Conservation (phyloP, 2,888 invertebrate genomes). For the Diloba caeruleocephala region DNA sequence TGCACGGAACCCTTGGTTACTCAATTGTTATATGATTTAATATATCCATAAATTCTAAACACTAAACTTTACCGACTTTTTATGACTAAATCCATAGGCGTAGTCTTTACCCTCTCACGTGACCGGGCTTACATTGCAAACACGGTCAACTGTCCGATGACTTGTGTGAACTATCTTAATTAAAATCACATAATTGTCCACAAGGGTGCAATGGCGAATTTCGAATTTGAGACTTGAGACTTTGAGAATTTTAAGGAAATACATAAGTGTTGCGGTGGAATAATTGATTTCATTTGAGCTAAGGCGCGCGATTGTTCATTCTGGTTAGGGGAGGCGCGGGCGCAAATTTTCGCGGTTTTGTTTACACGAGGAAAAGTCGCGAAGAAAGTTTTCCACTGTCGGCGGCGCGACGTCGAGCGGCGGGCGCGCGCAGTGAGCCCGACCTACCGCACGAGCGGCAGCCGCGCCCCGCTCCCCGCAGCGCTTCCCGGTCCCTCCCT, state of each 20-base stretch:
- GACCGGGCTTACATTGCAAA: slow-evolving; percentile 76
- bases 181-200: slow-evolving; percentile 68
- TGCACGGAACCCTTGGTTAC: background rate
- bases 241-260: slow-evolving; percentile 40
- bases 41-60: slow-evolving; percentile 53
- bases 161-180: slow-evolving; percentile 49
- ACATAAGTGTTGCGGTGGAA: slow-evolving; percentile 29
- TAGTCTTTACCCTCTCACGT: slow-evolving; percentile 75
- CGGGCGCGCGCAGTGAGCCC: slow-evolving; percentile 86
- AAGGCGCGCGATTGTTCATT: slow-evolving; percentile 42
- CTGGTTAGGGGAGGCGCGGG: slow-evolving; percentile 61
- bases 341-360: slow-evolving; percentile 77
- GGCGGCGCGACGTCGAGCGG: slow-evolving; percentile 79
- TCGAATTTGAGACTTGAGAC: slow-evolving; percentile 26
- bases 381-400: slow-evolving; percentile 87
- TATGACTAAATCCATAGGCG: slow-evolving; percentile 87
- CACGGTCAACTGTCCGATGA: slow-evolving; percentile 67
- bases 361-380: slow-evolving; percentile 86
- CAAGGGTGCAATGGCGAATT: slow-evolving; percentile 46
- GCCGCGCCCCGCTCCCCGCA: slow-evolving; percentile 77
- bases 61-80: slow-evolving; percentile 87
- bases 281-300: slow-evolving; percentile 52
- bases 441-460: slow-evolving; percentile 86
- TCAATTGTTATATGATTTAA: too few species aligned
- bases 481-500: slow-evolving; percentile 87